A percentile compares a stretch with the other conserved stretches of the same genome.
Conservation (phyloP, 1,140 invertebrate genomes). For the Mesaphorura yosii region DNA sequence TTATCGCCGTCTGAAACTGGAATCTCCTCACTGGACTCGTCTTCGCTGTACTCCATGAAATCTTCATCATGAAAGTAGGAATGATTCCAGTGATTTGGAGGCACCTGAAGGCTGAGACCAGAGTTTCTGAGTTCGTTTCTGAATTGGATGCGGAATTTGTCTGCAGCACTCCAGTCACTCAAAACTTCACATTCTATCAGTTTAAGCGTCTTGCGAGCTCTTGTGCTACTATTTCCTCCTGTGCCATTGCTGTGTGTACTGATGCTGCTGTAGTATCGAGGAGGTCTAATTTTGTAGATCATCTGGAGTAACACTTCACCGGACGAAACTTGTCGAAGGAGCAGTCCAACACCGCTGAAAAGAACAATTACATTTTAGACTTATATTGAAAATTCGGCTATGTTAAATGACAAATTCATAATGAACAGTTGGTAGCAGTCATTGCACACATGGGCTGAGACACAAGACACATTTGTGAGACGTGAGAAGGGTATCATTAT, state of each 20-base stretch:
- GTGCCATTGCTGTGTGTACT: no score
- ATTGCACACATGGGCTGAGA: no score
- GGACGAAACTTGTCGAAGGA: conserved; percentile 52
- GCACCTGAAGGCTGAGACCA: conserved; percentile 4
- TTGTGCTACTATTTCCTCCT: no score
- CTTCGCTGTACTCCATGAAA: background rate
- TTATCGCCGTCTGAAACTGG: background rate
- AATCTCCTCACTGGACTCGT: background rate
- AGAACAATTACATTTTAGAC: conserved; percentile 15
- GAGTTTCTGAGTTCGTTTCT: conserved; percentile 43
- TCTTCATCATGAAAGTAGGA: background rate
- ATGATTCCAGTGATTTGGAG: background rate
- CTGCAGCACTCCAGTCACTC: conserved; percentile 40
- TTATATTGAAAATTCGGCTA: no score
- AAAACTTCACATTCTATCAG: conserved; percentile 55
- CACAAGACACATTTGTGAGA: no score
- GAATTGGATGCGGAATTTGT: conserved; percentile 45
- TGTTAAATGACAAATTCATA: no score
- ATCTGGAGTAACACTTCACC: conserved; percentile 53
- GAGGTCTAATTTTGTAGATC: conserved; percentile 47
- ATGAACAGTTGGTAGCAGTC: no score
- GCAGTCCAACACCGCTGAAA: conserved; percentile 43
- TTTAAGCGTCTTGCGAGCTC: no score
- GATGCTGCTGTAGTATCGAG: conserved; percentile 4
- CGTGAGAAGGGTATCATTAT: no score